A percentile compares a stretch with the other conserved stretches of the same genome.
Conservation (phyloP, 2,113 vertebrate genomes). For the Stigmatopora nigra region DNA sequence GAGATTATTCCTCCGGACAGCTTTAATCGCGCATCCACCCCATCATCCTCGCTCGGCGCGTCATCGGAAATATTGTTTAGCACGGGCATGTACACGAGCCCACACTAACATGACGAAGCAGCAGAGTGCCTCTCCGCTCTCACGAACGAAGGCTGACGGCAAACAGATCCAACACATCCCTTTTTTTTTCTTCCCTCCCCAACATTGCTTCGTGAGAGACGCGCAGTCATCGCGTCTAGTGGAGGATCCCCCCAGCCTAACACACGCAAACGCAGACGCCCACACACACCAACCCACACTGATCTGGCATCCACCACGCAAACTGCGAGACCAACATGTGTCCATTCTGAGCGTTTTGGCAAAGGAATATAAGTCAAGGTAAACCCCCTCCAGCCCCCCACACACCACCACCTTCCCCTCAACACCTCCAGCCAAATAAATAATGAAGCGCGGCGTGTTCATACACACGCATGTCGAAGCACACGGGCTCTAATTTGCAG, state of each 20-base stretch:
- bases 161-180: slow-evolving; percentile 37
- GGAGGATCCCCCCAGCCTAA: neutral
- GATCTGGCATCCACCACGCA: slow-evolving; percentile 23
- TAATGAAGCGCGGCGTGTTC: slow-evolving; percentile 32
- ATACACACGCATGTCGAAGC: slow-evolving; percentile 23
- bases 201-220: slow-evolving; percentile 36
- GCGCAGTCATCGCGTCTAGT: slow-evolving; percentile 45
- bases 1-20: slow-evolving; percentile 47
- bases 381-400: slow-evolving; percentile 29
- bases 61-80: neutral
- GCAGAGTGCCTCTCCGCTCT: slow-evolving; percentile 7
- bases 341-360: slow-evolving; percentile 7
- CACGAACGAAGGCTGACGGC: slow-evolving; percentile 20
- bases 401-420: slow-evolving; percentile 16
- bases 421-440: slow-evolving; percentile 22
- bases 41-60: neutral
- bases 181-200: slow-evolving; percentile 15
- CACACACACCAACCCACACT: no score
- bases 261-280: neutral
- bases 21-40: slow-evolving; percentile 39
- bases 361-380: slow-evolving; percentile 31
- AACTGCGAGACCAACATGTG: neutral
- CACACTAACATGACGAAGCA: slow-evolving; percentile 57
- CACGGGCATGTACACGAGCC: neutral
- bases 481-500: slow-evolving; percentile 41